Base-by-base conservation (phyloP, 2,113 vertebrate genomes). In the Lethenteron reissneri region DNA sequence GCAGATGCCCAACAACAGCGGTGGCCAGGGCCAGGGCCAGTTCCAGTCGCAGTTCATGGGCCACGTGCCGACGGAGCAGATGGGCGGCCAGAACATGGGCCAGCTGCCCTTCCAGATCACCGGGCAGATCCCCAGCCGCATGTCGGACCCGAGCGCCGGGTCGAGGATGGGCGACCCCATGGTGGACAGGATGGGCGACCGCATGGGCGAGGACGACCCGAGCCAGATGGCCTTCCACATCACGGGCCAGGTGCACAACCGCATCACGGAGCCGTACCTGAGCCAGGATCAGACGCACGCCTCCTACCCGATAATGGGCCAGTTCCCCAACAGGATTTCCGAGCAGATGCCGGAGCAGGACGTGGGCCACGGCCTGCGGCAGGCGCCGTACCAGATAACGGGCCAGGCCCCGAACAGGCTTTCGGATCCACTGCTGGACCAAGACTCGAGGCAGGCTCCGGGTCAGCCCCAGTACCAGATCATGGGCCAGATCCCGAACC, bases 61-160 rank as follows among this genome's bases (percentile, higher is more conserved):
- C 41, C 41, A 41, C 41, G 41, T 41, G 41, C 41, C 41, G 41
- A 41, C 41, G 41, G 41, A 41, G 41, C 41, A 41, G 41, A 41
- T 41, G 41, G 41, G 41, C 41, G 41, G 41, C 5, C 41, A 41
- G 41, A 41, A 41, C 41, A 41, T 41, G 41, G 41, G 41, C 41
- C 41, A 41, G 41, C 41, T 68, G n/a, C 64, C 64, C 64, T 68
- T 68, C 64, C 64, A 68, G 64, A 68, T 68, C 64, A 68, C 64
- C 9, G 64, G 64, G 25, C 64, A 68, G 64, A 68, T 68, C 64
- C 64, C 64, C n/a, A 68, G 64, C 25, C 64, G 64, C 64, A 68
- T 68, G 64, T 17, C n/a, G n/a, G 64, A 68, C 64, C 64, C 11
- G n/a, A n/a, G n/a, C 25, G 25, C 25, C n/a, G n/a, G n/a, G 25